These are phyloP conservation scores for Pandion haliaetus DNA, from an alignment of 2,113 vertebrate genomes.

Conservation along the genomic window DNA sequence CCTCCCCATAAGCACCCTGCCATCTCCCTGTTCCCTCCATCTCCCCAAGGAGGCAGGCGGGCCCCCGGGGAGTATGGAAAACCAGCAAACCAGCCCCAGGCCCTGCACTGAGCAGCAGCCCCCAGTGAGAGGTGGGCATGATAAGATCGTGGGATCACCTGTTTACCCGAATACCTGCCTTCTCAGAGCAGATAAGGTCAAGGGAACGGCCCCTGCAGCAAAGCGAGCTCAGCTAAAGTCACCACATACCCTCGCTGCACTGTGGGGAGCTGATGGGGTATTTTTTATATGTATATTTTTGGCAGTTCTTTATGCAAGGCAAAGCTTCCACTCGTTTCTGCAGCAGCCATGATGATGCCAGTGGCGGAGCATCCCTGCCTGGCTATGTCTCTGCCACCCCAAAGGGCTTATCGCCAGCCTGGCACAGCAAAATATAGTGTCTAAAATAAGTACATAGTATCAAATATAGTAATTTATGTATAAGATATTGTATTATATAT, in stretches of 20 bases:
- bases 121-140: background rate
- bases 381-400: background rate
- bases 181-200: background rate
- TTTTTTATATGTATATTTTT: background rate
- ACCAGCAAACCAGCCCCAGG: background rate
- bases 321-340: background rate
- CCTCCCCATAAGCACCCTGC: fast-evolving
- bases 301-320: background rate
- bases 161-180: background rate
- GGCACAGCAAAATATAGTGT: background rate
- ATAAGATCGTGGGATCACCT: background rate
- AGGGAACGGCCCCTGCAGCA: background rate
- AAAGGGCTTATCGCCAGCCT: background rate
- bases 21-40: background rate
- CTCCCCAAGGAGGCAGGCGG: background rate
- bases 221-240: background rate
- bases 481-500: background rate
- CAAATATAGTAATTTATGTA: no score
- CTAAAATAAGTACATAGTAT: background rate
- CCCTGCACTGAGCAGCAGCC: background rate
- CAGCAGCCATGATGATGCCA: fast-evolving
- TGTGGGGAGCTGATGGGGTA: fast-evolving
- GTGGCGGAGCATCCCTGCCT: background rate
- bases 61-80: fast-evolving
- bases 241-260: background rate